Evolutionary conservation across 2,113 vertebrate genomes (phyloP), one percentile per base, ranked within the genome.

Genomic region (Microtus montanus): DNA sequence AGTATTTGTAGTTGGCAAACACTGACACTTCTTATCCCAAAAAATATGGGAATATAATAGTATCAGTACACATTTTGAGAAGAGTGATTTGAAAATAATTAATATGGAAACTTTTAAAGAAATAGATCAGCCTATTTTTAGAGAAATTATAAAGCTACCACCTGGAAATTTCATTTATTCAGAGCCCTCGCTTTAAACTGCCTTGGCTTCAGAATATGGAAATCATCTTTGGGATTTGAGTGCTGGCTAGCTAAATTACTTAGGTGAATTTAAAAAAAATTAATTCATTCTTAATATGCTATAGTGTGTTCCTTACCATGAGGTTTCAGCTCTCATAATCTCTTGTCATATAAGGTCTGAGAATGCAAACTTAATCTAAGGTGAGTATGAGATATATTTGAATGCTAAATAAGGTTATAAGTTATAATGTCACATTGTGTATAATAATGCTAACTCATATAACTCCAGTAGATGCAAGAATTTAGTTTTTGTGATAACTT

Each of bases 121-220:
- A 82, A 83, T 22, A 82, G 82, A 88, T n/a, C 11, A 52, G 20
- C 64, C 79, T 70, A 83, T 24, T 96, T 91, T 28, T 38, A 54
- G 19, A 71, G 63, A 54, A 79, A 92, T 92, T 44, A 92, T 80
- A 22, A 94, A 89, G 47, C 38, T 28, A 64, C 71, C 63, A 75
- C 26, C 13, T 77, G 85, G 52, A 94, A 28, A 74, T 66, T 95
- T 88, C 52, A 49, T 92, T 75, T 85, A 93, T 80, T 94, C n/a
- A 54, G 8, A 74, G 44, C 44, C 28, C 73, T 52, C 83, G 63
- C 41, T 68, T 33, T 79, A 75, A 82, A 77, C 38, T 64, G 41
- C 5, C 41, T 93, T 92, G 28, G 35, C 63, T 80, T 92, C 58
- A 24, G 66, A 90, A 92, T 92, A 71, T 85, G 80, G 35, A 93